Conservation (phyloP, 2,888 invertebrate genomes). For the Trichogramma evanescens region DNA sequence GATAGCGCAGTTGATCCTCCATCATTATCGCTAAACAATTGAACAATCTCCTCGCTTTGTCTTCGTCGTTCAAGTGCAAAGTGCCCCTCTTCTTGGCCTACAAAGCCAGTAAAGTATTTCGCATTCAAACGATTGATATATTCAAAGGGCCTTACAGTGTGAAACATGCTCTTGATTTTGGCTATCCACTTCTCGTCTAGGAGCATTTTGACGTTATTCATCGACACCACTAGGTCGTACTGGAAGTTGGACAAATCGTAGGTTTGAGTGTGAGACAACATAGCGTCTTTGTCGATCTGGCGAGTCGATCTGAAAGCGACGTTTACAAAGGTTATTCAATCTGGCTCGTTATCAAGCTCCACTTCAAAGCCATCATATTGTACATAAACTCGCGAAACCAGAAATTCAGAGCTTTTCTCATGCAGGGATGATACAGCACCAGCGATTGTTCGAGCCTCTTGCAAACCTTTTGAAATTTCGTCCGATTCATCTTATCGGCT, state of each 20-base stretch:
- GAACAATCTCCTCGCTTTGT: slow-evolving; percentile 69
- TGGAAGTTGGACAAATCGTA: slow-evolving; percentile 65
- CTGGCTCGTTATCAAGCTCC: not conserved
- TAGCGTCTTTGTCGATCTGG: slow-evolving; percentile 1
- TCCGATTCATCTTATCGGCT: not conserved
- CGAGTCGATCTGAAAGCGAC: not conserved
- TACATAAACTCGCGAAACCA: slow-evolving; percentile 76
- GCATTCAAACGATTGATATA: not conserved
- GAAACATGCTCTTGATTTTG: slow-evolving; percentile 57
- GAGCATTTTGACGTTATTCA: slow-evolving; percentile 61
- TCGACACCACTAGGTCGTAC: slow-evolving; percentile 51
- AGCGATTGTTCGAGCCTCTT: slow-evolving; percentile 57
- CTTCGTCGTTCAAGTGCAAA: slow-evolving; percentile 60
- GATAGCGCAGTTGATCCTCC: slow-evolving; percentile 77
- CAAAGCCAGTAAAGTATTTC: not conserved
- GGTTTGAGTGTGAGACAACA: not conserved
- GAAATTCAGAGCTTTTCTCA: slow-evolving; percentile 69
- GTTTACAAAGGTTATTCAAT: not conserved
- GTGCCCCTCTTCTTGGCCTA: slow-evolving; percentile 62
- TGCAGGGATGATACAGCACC: slow-evolving; percentile 73
- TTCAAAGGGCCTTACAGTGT: slow-evolving; percentile 46
- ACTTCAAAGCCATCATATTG: slow-evolving; percentile 22
- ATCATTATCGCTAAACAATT: slow-evolving; percentile 80
- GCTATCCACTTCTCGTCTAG: slow-evolving; percentile 63
- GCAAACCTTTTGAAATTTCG: slow-evolving; percentile 39